Base-by-base conservation (phyloP, 2,797 vertebrate genomes). In the Mus spretus region DNA sequence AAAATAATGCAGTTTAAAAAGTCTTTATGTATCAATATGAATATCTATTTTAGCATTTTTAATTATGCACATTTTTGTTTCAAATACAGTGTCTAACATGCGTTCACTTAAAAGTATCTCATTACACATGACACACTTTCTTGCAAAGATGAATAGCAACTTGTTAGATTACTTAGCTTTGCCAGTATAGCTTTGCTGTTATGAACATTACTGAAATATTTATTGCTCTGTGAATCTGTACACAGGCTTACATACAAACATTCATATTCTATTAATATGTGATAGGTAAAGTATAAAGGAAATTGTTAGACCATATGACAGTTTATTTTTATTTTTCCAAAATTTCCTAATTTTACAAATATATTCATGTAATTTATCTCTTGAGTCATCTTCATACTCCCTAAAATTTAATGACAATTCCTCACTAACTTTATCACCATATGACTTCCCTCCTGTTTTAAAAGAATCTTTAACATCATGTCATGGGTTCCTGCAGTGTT, bases 331-430 rank as follows among this genome's bases (percentile, higher is more conserved):
- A 55, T 70, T 91, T 50, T 90, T 94, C 3, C 5, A 72, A 4
- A 78, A 65, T 57, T 75, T 81, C 79, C 44, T 24, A 20, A 96
- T 65, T 91, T 93, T 92, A 61, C 0, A 61, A 80, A 81, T 65
- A 92, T 57, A 86, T 37, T 19, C 57, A 3, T 53, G 0, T 59
- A 90, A 70, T 22, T 85, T 92, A 26, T 65, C 87, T 91, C 26
- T 19, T 13, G 63, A 44, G 15, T 92, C 57, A 53, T 63, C 1
- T 81, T 91, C 75, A 93, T 2, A 55, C 13, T 82, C 37, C 47
- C 20, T 78, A 78, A 81, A 40, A 53, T 78, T 84, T 74, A 95
- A 87, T 55, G 9, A 92, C 74, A 37, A 79, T 44, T 90, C 81
- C 55, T 90, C 22, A 81, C 3, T 31, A 88, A 26, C 53, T 88